Percentiles rank a stretch among this genome's conserved stretches.
These are phyloP conservation scores for Shargacucullia verbasci DNA, from an alignment of 2,888 invertebrate species.

Conservation along the genomic window DNA sequence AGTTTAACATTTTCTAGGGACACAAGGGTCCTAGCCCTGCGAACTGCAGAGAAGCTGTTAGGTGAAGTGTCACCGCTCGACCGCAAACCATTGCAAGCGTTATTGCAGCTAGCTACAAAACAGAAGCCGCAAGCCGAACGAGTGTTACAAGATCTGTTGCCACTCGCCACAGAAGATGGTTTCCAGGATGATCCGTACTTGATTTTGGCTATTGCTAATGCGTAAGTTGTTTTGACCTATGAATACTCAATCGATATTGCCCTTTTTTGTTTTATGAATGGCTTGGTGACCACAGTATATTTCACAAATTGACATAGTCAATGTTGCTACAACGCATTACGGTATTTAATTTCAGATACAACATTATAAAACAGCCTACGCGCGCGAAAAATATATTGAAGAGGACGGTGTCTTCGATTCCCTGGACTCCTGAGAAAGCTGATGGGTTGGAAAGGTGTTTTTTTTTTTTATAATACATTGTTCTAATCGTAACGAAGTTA, in stretches of 20 bases:
- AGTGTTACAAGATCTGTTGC: conserved; percentile 93
- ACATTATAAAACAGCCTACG: conserved; percentile 96
- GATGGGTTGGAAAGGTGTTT: conserved; percentile 95
- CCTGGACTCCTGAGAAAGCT: conserved; percentile 98
- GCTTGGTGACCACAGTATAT: too few species aligned
- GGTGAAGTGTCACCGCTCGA: conserved; percentile 92
- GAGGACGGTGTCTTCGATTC: conserved; percentile 93
- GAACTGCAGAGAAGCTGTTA: conserved; percentile 92
- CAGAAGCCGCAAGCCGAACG: conserved; percentile 95
- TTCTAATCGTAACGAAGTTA: not conserved
- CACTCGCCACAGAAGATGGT: conserved; percentile 92
- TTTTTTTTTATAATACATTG: not conserved
- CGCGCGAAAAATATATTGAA: conserved; percentile 98
- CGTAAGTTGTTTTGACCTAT: conserved; percentile 80
- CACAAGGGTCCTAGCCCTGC: conserved; percentile 94
- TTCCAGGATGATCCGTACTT: conserved; percentile 95
- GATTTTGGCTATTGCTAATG: conserved; percentile 95
- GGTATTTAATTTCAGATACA: conserved; percentile 88
- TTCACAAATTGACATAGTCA: too few species aligned
- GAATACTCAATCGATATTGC: too few species aligned
- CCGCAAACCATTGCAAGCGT: conserved; percentile 93
- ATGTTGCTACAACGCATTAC: too few species aligned
- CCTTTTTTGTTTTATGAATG: not conserved
- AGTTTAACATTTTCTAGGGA: conserved; percentile 81
- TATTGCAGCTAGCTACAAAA: conserved; percentile 94